These are phyloP conservation scores for Capitulum mitella DNA, from an alignment of 2,888 invertebrate genomes.

Conservation along the genomic window DNA sequence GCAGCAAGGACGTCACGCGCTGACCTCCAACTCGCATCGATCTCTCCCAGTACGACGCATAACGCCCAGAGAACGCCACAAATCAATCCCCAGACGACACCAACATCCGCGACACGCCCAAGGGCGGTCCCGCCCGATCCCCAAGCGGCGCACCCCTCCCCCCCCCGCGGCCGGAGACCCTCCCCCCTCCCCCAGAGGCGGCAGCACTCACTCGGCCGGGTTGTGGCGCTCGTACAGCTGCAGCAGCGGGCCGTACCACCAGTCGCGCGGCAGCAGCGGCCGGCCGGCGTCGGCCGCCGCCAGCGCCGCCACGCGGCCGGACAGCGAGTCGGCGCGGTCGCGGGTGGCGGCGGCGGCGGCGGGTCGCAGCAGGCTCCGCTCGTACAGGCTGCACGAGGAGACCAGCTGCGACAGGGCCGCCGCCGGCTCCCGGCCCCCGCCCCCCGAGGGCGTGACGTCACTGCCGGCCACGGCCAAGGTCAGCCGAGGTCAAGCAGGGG, in stretches of 20 bases:
- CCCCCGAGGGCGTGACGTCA: conserved; percentile 9
- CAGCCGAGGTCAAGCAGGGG: neutral
- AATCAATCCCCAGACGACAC: too few relatives aligned
- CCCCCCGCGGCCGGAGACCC: too few relatives aligned
- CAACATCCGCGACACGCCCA: too few relatives aligned
- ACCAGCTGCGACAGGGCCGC: conserved; percentile 38
- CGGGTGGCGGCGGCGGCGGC: conserved; percentile 7
- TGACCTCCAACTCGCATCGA: too few relatives aligned
- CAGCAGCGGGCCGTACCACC: conserved; percentile 67
- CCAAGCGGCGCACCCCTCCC: too few relatives aligned
- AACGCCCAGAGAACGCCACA: too few relatives aligned
- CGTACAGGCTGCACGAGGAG: neutral
- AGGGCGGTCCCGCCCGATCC: too few relatives aligned
- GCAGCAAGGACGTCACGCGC: too few relatives aligned
- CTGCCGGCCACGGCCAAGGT: neutral
- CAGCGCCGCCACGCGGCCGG: conserved; percentile 14
- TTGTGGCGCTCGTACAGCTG: conserved; percentile 47
- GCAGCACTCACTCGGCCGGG: neutral
- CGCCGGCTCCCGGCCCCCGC: conserved; percentile 41
- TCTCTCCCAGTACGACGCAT: too few relatives aligned
- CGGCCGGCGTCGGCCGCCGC: neutral
- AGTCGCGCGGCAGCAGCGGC: conserved; percentile 61
- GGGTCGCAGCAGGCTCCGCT: neutral
- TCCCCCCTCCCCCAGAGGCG: neutral
- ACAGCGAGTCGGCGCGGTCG: neutral